Evolutionary conservation across 2,797 vertebrate species (phyloP), one percentile per base, ranked within the genome.

Genomic region (Smutsia temminckii): DNA sequence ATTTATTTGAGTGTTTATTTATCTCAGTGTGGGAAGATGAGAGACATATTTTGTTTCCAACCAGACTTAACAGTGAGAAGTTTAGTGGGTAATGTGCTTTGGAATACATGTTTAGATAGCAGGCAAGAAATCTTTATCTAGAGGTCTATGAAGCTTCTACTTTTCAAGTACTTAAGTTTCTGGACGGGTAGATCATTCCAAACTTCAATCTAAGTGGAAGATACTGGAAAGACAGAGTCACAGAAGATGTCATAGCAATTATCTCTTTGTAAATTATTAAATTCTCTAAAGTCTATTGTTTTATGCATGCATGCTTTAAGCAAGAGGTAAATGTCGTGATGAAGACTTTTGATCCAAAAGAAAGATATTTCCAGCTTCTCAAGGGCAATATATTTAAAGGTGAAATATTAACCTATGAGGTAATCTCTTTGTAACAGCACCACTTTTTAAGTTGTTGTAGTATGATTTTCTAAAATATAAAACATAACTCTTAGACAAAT

Each of bases 1-100:
- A 0, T n/a, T 94, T 95, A 0, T 90, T 91, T 46, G 49, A 86
- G 61, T 94, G 97, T 59, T 81, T 95, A 89, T 91, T 96, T 77
- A 96, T 79, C 25, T 1, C 69, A 49, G 63, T 23, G 5, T 0
- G 34, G 18, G 88, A 95, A 89, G 63, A 32, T 40, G 89, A 97
- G n/a, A 93, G 46, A 81, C 68, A 93, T 63, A 85, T 69, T 89
- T 61, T 79, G 17, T 37, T 79, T 53, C 49, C 55, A 66, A n/a
- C 3, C 27, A 86, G 42, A 84, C 5, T 42, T 86, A 77, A 61
- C 18, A 89, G 29, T 55, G 29, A 89, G 46, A 83, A 86, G 13
- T 68, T 12, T 16, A 25, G 61, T 68, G 42, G 57, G 32, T 59
- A 89, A 71, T 34, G 86, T 53, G 16, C 25, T 79, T 79, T 87